A percentile compares a stretch with the other conserved stretches of the same genome.
These are phyloP conservation scores for Podilymbus podiceps DNA, from an alignment of 2,113 vertebrate species.

Conservation along the genomic window DNA sequence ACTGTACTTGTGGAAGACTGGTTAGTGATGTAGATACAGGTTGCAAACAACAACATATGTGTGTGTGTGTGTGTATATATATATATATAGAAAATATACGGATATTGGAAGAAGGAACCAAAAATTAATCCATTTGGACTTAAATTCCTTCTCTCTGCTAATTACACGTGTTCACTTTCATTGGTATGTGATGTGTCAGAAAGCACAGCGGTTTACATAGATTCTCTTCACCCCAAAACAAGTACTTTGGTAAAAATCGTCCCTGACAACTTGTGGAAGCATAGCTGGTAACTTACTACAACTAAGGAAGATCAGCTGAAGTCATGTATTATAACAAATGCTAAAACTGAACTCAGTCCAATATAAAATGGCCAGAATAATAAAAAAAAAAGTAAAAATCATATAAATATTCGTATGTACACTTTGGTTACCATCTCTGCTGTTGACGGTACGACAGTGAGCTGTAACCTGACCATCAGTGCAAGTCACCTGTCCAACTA, in stretches of 20 bases:
- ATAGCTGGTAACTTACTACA: neutral
- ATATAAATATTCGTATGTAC: slow-evolving; percentile 64
- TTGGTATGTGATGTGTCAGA: neutral
- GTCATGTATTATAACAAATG: neutral
- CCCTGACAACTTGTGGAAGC: neutral
- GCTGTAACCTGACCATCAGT: slow-evolving; percentile 47
- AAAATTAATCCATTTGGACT: neutral
- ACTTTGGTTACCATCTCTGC: slow-evolving; percentile 17
- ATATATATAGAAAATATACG: neutral
- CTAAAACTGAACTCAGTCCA: slow-evolving; percentile 14
- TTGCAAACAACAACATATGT: neutral
- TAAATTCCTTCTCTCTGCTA: neutral
- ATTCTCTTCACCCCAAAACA: neutral
- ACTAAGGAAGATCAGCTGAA: neutral
- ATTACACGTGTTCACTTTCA: neutral
- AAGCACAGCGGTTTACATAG: neutral
- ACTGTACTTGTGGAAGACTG: slow-evolving; percentile 19
- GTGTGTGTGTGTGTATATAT: neutral
- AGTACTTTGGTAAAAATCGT: neutral
- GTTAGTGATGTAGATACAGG: neutral
- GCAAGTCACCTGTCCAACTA: slow-evolving; percentile 57
- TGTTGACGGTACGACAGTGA: neutral
- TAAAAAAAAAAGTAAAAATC: neutral
- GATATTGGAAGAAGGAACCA: neutral
- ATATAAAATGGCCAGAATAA: slow-evolving; percentile 32